These are phyloP conservation scores for Pangasius sanitwongsei DNA, from an alignment of 2,797 vertebrate genomes.

Conservation along the genomic window DNA sequence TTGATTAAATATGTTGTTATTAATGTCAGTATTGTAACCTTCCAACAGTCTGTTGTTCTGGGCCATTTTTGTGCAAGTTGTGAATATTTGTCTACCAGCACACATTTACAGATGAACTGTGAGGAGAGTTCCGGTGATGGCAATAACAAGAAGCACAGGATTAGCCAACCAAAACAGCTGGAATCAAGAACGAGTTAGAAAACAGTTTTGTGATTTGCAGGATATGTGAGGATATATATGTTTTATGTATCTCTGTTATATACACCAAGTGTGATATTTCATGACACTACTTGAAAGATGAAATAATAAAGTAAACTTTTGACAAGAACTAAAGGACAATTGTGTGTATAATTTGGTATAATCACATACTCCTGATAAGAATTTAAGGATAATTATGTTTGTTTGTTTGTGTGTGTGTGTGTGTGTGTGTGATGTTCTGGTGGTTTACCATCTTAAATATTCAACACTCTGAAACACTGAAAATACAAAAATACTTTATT, in stretches of 20 bases:
- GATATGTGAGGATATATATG: neutral
- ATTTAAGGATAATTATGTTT: neutral
- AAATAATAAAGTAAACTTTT: neutral
- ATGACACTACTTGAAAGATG: neutral
- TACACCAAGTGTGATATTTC: neutral
- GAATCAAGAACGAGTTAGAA: neutral
- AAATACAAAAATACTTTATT: conserved; percentile 29
- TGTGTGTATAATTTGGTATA: neutral
- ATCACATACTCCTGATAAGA: neutral
- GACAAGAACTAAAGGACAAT: neutral
- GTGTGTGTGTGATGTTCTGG: neutral
- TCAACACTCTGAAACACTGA: neutral
- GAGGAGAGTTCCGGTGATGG: neutral
- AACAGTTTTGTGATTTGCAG: neutral
- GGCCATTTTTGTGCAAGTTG: neutral
- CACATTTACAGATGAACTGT: neutral
- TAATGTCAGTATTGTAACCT: neutral
- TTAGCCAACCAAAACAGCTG: neutral
- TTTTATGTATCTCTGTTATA: neutral
- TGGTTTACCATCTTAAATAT: neutral
- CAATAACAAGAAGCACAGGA: neutral
- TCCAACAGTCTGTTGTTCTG: neutral
- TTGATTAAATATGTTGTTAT: neutral
- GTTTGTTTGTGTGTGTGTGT: neutral
- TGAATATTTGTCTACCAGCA: neutral